A percentile compares a stretch with the other conserved stretches of the same genome.
These are phyloP conservation scores for Diplolepis rosae DNA, from an alignment of 2,888 invertebrate genomes.

Conservation along the genomic window DNA sequence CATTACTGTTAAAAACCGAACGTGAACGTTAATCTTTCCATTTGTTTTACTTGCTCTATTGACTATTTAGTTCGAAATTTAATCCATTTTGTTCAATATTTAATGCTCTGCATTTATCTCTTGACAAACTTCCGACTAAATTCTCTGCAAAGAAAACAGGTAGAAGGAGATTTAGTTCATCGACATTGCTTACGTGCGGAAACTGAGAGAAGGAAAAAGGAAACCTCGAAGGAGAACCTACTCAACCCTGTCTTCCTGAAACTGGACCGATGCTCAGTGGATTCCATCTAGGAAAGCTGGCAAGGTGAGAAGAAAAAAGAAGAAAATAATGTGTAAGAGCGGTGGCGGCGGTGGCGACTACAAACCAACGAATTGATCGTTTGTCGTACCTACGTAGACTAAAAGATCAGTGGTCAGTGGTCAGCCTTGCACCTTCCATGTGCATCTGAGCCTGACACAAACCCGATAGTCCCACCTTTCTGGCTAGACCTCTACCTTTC, in stretches of 20 bases:
- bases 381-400: slow-evolving; percentile 51
- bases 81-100: background rate
- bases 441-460: slow-evolving; percentile 55
- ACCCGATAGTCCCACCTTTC: slow-evolving; percentile 47
- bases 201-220: slow-evolving; percentile 15
- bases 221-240: background rate
- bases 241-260: background rate
- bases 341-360: slow-evolving; percentile 15
- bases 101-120: background rate
- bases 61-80: slow-evolving; percentile 10
- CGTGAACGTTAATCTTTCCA: slow-evolving; percentile 12
- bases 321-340: slow-evolving; percentile 31
- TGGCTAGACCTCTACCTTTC: background rate
- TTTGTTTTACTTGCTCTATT: background rate
- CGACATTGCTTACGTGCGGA: background rate
- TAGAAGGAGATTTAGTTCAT: background rate
- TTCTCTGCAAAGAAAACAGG: background rate
- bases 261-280: background rate
- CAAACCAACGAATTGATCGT: slow-evolving; percentile 55
- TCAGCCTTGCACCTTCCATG: slow-evolving; percentile 31
- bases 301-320: slow-evolving; percentile 31
- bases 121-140: background rate
- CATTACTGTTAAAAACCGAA: background rate
- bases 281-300: background rate
- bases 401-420: slow-evolving; percentile 39